Conservation (phyloP, 2,113 vertebrate species). For the Nannospalax galili region DNA sequence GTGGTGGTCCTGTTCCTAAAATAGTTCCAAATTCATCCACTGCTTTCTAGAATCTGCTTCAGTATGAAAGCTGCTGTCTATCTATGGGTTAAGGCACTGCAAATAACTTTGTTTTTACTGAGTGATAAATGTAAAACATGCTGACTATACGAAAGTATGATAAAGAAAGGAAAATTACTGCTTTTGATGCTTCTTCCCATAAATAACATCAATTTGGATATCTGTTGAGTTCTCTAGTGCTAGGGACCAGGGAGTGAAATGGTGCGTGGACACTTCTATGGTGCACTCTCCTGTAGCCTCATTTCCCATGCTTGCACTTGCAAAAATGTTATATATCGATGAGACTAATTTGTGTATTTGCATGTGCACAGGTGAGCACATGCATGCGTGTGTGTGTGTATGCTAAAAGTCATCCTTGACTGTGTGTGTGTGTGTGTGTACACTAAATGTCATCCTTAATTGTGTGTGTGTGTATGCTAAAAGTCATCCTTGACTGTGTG, state of each 20-base stretch:
- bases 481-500: too few species aligned
- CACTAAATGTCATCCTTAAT: too few species aligned
- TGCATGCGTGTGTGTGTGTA: too few species aligned
- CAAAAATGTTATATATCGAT: background rate
- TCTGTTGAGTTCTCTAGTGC: background rate
- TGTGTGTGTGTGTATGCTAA: too few species aligned
- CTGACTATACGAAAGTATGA: background rate
- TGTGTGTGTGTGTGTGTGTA: too few species aligned
- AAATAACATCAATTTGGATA: background rate
- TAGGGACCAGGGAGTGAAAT: background rate
- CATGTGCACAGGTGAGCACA: too few species aligned
- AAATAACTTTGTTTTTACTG: background rate
- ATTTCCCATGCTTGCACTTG: slow-evolving; percentile 32
- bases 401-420: too few species aligned
- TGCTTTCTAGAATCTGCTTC: accelerated
- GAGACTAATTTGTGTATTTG: too few species aligned
- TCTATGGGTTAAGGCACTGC: background rate
- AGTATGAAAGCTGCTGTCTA: background rate
- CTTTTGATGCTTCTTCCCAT: background rate
- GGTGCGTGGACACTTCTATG: background rate
- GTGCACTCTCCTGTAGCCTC: background rate
- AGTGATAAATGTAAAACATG: background rate
- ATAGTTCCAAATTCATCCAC: accelerated
- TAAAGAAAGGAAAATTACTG: slow-evolving; percentile 33
- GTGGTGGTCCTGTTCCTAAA: accelerated